These are phyloP conservation scores for Proctacanthus coquilletti DNA, from an alignment of 1,140 invertebrate species.

Conservation along the genomic window DNA sequence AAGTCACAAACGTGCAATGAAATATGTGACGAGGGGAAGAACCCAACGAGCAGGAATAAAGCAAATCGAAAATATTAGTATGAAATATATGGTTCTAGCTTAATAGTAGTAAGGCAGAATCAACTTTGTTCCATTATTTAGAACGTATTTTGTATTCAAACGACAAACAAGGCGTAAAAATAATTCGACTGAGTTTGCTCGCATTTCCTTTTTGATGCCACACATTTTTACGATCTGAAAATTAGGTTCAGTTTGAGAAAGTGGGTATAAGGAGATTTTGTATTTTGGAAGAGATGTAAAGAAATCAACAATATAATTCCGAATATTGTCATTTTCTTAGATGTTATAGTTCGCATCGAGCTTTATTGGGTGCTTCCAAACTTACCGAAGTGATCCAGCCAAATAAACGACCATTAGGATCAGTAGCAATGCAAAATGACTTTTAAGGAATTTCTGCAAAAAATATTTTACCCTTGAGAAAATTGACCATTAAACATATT, in stretches of 20 bases:
- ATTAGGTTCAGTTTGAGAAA: constrained; percentile 1
- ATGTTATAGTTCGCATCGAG: neutral
- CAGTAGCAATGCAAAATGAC: neutral
- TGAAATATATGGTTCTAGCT: neutral
- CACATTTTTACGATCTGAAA: constrained; percentile 1
- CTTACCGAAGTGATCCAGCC: neutral
- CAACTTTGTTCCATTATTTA: no score
- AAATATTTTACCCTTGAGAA: neutral
- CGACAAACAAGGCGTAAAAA: no score
- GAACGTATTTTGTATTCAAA: no score
- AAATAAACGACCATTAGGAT: neutral
- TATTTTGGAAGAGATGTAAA: neutral
- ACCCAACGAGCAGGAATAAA: neutral
- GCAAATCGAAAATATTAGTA: constrained; percentile 3
- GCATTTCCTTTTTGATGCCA: no score
- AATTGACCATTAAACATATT: neutral
- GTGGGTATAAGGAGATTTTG: constrained; percentile 2
- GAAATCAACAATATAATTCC: neutral
- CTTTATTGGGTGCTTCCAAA: neutral
- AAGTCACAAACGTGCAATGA: neutral
- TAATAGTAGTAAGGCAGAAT: neutral
- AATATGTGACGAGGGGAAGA: neutral
- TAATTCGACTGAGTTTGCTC: no score
- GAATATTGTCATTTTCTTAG: neutral
- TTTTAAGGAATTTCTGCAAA: neutral